Base-by-base conservation (phyloP, 2,797 vertebrate species). In the Galago senegalensis region DNA sequence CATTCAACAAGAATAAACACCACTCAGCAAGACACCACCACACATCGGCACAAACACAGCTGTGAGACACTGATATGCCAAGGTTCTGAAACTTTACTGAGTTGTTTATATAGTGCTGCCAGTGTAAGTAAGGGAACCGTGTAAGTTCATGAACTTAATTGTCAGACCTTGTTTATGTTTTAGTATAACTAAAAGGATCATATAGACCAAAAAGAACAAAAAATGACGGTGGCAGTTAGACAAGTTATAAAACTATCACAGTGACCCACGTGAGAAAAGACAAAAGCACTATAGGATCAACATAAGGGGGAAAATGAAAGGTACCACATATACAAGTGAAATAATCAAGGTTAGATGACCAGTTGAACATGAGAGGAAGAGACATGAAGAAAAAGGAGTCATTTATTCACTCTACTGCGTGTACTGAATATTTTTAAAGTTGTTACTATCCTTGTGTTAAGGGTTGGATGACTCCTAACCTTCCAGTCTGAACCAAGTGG, bases 361-460 rank as follows among this genome's bases (percentile, higher is more conserved):
- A 70, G 34, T 12, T 84, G 11, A 21, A 69, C 40, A 73, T 3
- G 46, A 10, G 27, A 29, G 25, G 34, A 89, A 40, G 40, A 85
- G 29, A 80, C n/a, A 53, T 63, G 31, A 89, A 92, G 79, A 63
- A 79, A 85, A 89, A 82, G n/a, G 34, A 90, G 43, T 65, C 72
- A 63, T 72, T 69, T 88, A 79, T 56, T 73, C 58, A 89, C 31
- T 80, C 21, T 27, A 13, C 3, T 49, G 14, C 21, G 49, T 23
- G 25, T 37, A 72, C 0, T 13, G 4, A 80, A 49, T 21, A 80
- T 27, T 81, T 85, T 89, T 34, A 58, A 89, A 73, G 56, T 29
- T 72, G 13, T 73, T 43, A 87, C 34, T 72, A 25, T 46, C 7
- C n/a, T 2, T 23, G 8, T 72, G 43, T 70, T 86, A 86, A 65